These are phyloP conservation scores for Neosalanx taihuensis DNA, from an alignment of 2,797 vertebrate species.

Conservation along the genomic window DNA sequence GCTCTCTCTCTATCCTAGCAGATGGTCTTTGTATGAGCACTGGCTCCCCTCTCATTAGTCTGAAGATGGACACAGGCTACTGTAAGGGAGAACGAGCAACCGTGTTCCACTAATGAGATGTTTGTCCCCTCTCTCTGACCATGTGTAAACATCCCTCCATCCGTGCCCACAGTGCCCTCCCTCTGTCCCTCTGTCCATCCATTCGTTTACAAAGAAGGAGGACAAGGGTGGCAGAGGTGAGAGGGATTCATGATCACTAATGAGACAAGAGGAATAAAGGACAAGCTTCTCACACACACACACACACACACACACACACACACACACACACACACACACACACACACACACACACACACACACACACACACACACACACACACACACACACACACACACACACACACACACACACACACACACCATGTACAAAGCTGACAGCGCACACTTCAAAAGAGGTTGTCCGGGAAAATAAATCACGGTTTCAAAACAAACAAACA, in stretches of 20 bases:
- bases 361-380: slow-evolving; percentile 7
- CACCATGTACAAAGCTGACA: background rate
- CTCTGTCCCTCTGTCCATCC: slow-evolving; percentile 6
- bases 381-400: slow-evolving; percentile 10
- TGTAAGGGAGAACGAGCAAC: slow-evolving; percentile 43
- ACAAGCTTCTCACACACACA: slow-evolving; percentile 35
- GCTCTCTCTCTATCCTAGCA: slow-evolving; percentile 3
- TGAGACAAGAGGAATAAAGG: slow-evolving; percentile 56
- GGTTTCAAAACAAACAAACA: background rate
- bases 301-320: slow-evolving; percentile 2
- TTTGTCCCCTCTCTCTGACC: slow-evolving; percentile 25
- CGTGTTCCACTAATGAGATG: slow-evolving; percentile 63
- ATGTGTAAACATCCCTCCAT: slow-evolving; percentile 13
- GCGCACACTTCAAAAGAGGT: background rate
- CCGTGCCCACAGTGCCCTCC: slow-evolving; percentile 6
- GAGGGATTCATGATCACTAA: slow-evolving; percentile 53
- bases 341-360: slow-evolving; percentile 4
- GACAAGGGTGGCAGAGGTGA: background rate
- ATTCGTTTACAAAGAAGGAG: slow-evolving; percentile 8
- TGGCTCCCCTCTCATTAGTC: slow-evolving; percentile 26
- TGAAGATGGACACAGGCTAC: background rate
- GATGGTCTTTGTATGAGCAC: slow-evolving; percentile 15
- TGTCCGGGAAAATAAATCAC: background rate
- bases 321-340: slow-evolving; percentile 3
- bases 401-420: slow-evolving; percentile 5